Conservation (phyloP, 37 sponge, comb jelly and placozoan species). For the Crambe crambe region DNA sequence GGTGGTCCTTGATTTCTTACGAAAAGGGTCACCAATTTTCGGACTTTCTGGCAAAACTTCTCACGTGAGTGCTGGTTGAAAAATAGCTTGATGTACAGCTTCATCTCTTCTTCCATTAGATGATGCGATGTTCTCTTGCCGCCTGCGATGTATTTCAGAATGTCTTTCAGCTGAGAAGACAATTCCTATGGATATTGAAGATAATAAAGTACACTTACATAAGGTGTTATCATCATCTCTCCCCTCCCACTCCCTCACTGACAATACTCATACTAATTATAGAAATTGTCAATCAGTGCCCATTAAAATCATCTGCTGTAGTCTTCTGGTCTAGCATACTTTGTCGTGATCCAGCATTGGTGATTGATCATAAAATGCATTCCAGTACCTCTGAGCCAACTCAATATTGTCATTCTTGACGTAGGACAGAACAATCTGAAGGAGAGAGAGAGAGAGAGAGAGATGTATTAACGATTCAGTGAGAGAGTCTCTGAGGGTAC, state of each 20-base stretch:
- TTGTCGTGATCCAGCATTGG: too few species aligned
- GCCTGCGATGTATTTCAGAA: neutral
- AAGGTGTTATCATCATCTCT: neutral
- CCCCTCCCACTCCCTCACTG: too few species aligned
- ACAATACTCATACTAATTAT: too few species aligned
- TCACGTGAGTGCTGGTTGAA: neutral
- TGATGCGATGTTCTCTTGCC: neutral
- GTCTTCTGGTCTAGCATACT: too few species aligned
- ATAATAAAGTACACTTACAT: neutral
- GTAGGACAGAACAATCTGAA: neutral
- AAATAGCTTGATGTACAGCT: neutral
- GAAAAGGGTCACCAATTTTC: neutral
- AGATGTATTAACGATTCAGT: too few species aligned
- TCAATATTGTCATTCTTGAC: neutral
- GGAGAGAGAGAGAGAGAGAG: too few species aligned
- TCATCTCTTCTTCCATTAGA: neutral
- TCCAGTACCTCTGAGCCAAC: neutral
- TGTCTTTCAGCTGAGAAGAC: neutral
- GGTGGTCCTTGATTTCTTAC: neutral
- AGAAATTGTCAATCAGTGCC: too few species aligned
- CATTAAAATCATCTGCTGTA: too few species aligned
- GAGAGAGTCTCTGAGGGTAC: neutral
- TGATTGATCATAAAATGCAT: neutral
- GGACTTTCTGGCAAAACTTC: neutral
- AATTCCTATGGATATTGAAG: neutral